Conservation (phyloP, 1,140 invertebrate genomes). For the Aethina tumida region DNA sequence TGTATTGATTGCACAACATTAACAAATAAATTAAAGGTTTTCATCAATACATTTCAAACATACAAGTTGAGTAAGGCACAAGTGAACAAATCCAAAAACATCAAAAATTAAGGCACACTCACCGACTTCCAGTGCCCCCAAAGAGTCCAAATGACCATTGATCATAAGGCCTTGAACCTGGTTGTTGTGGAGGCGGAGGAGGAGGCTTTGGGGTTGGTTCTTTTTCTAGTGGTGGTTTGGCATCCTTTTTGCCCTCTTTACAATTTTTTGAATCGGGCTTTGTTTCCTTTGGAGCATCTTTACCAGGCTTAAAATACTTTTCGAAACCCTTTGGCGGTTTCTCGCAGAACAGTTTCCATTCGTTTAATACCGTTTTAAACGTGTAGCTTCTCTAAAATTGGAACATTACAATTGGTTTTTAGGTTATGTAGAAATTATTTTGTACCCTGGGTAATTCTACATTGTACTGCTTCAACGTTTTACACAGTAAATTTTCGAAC, state of each 20-base stretch:
- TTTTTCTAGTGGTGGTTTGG: conserved; percentile 28
- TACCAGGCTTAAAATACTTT: conserved; percentile 70
- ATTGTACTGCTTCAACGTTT: conserved; percentile 28
- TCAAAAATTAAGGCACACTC: too few species aligned
- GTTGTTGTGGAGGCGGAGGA: conserved; percentile 26
- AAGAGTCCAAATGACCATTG: conserved; percentile 62
- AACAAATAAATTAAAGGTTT: too few species aligned
- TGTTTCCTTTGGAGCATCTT: conserved; percentile 20
- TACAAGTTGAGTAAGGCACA: too few species aligned
- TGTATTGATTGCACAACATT: too few species aligned
- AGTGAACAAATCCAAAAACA: too few species aligned
- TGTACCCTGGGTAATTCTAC: conserved; percentile 24
- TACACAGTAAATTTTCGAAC: conserved; percentile 34
- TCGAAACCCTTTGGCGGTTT: conserved; percentile 85
- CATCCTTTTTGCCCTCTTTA: conserved; percentile 38
- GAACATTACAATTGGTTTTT: conserved; percentile 7
- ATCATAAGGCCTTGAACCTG: conserved; percentile 37
- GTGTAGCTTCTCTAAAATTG: conserved; percentile 26
- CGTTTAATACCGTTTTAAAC: conserved; percentile 38
- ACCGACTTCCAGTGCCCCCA: conserved; percentile 34
- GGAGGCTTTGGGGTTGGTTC: conserved; percentile 35
- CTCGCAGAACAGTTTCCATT: conserved; percentile 51
- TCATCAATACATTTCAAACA: too few species aligned
- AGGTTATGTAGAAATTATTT: conserved; percentile 16
- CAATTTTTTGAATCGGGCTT: conserved; percentile 32